These are phyloP conservation scores for Phoenicopterus ruber DNA, from an alignment of 2,113 vertebrate genomes.

Conservation along the genomic window DNA sequence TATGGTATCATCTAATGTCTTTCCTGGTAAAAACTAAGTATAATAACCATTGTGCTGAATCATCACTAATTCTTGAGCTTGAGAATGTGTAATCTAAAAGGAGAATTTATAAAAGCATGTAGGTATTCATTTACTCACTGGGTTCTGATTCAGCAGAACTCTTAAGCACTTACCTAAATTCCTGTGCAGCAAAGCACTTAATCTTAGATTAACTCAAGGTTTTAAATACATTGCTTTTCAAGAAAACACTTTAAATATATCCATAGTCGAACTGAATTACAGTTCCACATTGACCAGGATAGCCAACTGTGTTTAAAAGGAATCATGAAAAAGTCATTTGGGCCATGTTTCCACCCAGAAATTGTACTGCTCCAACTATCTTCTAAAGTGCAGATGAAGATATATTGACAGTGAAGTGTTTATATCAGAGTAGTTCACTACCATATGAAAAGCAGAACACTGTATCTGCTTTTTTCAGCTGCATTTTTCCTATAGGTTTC, in stretches of 20 bases:
- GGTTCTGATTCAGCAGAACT: not conserved
- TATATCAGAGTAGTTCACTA: not conserved
- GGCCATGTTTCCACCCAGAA: not conserved
- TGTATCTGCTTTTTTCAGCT: not conserved
- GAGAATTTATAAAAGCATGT: not conserved
- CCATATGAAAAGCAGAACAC: not conserved
- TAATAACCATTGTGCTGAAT: not conserved
- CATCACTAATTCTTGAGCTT: not conserved
- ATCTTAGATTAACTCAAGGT: not conserved
- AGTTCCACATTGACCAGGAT: not conserved
- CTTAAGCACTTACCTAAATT: not conserved
- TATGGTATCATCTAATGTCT: not conserved
- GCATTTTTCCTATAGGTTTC: not conserved
- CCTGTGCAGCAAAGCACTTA: not conserved
- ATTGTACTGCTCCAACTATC: not conserved
- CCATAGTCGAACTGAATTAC: not conserved
- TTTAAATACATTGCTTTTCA: not conserved
- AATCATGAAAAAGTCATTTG: not conserved
- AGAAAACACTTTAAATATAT: not conserved
- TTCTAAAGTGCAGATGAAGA: not conserved
- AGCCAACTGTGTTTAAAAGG: not conserved
- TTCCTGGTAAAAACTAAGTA: not conserved
- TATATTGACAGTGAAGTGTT: not conserved
- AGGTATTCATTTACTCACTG: not conserved
- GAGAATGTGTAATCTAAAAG: not conserved